Evolutionary conservation across 1,140 invertebrate species (phyloP), one percentile per base, ranked within the genome.

Genomic region (Anagrus nilaparvatae): DNA sequence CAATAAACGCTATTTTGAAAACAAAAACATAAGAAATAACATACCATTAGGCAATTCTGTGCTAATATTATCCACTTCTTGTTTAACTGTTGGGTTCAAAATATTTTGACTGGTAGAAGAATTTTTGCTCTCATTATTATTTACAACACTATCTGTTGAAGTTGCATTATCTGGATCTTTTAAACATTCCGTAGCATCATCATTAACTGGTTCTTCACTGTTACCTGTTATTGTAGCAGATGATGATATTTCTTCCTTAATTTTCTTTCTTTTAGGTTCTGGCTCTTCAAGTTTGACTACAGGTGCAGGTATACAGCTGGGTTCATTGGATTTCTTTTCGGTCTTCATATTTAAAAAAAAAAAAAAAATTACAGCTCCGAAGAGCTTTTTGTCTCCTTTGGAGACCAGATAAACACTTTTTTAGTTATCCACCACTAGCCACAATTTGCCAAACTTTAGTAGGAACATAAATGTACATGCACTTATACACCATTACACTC

Each of bases 301-400:
- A 37, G 61, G 56, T 20, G 64, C 53, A 29, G 59, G 43, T 43
- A 52, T 52, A 48, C 60, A 64, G 48, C 54, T 65, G 14, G 64
- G 55, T 50, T 68, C 65, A 48, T 48, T 66, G 21, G 58, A 35
- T 36, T 68, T 67, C 52, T 68, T 68, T 53, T 68, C 65, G 40
- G 63, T 67, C 60, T 68, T 68, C 65, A 68, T 68, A 36, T 56
- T 60, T 52, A 37, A 33, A 46, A 38, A 27, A n/a, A n/a, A n/a
- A n/a, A n/a, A n/a, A n/a, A n/a, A n/a, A n/a, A n/a, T n/a, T n/a
- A n/a, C n/a, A n/a, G n/a, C n/a, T n/a, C n/a, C n/a, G n/a, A n/a
- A n/a, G n/a, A n/a, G n/a, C n/a, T n/a, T n/a, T 16, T 13, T 36
- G 25, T 36, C 34, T 36, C n/a, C 17, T 9, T 3, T 16, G 2